Evolutionary conservation across 1,140 invertebrate species (phyloP).

Genomic region (Zaprionus nigranus): DNA sequence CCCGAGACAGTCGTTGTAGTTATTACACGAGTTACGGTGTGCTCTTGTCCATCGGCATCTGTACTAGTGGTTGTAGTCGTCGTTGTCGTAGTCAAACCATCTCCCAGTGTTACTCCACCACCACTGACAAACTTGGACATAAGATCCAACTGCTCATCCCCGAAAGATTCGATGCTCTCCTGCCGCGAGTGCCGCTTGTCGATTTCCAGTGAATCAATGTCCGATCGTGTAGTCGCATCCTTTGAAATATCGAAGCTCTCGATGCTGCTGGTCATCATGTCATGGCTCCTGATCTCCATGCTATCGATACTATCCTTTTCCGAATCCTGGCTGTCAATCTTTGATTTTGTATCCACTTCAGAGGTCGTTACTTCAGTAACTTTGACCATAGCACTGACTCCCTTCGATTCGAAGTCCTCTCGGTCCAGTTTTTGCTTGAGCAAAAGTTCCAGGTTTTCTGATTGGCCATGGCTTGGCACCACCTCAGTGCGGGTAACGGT

Average conservation of each 20-base stretch:
- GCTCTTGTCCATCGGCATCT: conserved; percentile 85
- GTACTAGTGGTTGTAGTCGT: conserved; percentile 86
- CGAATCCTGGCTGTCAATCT: conserved; percentile 68
- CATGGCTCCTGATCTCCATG: conserved; percentile 86
- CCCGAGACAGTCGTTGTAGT: conserved; percentile 85
- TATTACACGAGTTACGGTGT: conserved; percentile 85
- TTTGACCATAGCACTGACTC: conserved; percentile 75
- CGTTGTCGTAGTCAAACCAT: conserved; percentile 82
- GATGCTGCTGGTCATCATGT: conserved; percentile 87
- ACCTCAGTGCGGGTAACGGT: conserved; percentile 85
- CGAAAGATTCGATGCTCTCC: conserved; percentile 85
- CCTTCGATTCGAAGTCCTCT: conserved; percentile 74
- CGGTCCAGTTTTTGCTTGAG: conserved; percentile 76
- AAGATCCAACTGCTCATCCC: conserved; percentile 84
- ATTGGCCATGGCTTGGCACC: conserved; percentile 83
- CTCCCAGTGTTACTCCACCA: conserved; percentile 83
- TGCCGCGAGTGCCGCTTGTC: conserved; percentile 85
- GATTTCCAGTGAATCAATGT: conserved; percentile 81
- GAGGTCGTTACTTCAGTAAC: conserved; percentile 86
- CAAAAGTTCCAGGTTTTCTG: conserved; percentile 79
- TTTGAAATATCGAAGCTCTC: conserved; percentile 87
- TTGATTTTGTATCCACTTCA: conserved; percentile 78
- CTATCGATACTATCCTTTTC: conserved; percentile 87
- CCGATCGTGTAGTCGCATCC: conserved; percentile 75
- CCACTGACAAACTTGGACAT: conserved; percentile 74